A percentile compares a stretch with the other conserved stretches of the same genome.
Conservation (phyloP, 2,797 vertebrate species). For the Heliangelus exortis region DNA sequence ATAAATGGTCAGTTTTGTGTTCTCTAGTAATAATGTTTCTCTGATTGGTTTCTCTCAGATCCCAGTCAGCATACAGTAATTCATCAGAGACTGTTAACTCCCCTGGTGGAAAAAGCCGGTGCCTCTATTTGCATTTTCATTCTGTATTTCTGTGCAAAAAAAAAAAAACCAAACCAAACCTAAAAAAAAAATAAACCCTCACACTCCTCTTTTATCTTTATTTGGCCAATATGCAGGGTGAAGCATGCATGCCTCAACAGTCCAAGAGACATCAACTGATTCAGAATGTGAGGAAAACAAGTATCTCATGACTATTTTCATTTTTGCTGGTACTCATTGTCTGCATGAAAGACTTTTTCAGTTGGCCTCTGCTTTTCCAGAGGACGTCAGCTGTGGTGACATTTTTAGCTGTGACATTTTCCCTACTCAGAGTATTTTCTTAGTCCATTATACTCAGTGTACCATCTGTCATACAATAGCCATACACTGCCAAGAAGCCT, state of each 20-base stretch:
- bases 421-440: slow-evolving; percentile 37
- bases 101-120: background rate
- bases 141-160: background rate
- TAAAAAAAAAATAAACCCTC: background rate
- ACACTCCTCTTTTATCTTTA: background rate
- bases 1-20: background rate
- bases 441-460: background rate
- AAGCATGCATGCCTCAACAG: background rate
- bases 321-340: background rate
- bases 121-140: background rate
- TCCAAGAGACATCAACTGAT: background rate
- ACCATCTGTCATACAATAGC: slow-evolving; percentile 3
- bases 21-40: background rate
- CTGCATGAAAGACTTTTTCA: slow-evolving; percentile 20
- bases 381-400: background rate
- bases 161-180: background rate
- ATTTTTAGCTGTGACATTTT: slow-evolving; percentile 46
- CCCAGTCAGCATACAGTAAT: background rate
- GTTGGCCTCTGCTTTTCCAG: background rate
- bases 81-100: background rate
- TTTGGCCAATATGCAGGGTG: background rate
- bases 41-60: background rate
- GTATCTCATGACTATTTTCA: background rate
- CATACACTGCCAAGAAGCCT: background rate
- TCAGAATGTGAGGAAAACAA: background rate